Percentiles rank a stretch among this genome's conserved stretches.
phyloP scores from a whole-genome alignment of 1,140 invertebrate genomes.

The Belonocnema kinseyi region DNA sequence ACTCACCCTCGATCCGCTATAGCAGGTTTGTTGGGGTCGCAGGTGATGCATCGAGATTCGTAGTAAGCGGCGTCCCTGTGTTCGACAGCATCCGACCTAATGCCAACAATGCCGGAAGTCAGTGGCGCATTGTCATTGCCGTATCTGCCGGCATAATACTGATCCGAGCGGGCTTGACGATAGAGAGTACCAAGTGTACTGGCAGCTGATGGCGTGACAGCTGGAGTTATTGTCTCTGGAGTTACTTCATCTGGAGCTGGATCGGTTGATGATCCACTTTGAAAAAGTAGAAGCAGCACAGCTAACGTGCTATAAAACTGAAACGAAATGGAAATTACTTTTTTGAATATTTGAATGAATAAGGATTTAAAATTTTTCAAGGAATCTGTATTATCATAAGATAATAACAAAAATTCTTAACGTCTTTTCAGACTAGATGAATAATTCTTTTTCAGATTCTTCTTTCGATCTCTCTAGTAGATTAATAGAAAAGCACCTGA shows the following conservation, averaged over 20 bases:
- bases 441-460: too few species aligned
- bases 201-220: slow-evolving; percentile 47
- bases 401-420: too few species aligned
- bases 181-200: slow-evolving; percentile 61
- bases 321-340: slow-evolving; percentile 15
- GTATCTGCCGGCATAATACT: slow-evolving; percentile 61
- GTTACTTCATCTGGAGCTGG: slow-evolving; percentile 33
- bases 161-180: slow-evolving; percentile 65
- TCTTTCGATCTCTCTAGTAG: too few species aligned
- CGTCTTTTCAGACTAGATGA: too few species aligned
- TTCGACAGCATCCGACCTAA: slow-evolving; percentile 59
- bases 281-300: slow-evolving; percentile 42
- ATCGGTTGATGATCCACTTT: slow-evolving; percentile 42
- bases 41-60: slow-evolving; percentile 69
- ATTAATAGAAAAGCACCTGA: too few species aligned
- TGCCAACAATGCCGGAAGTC: slow-evolving; percentile 57
- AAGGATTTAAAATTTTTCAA: too few species aligned
- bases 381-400: too few species aligned
- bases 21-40: slow-evolving; percentile 61
- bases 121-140: slow-evolving; percentile 56
- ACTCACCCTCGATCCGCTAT: slow-evolving; percentile 59
- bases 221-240: slow-evolving; percentile 37
- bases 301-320: slow-evolving; percentile 43
- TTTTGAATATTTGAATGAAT: background rate
- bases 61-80: slow-evolving; percentile 67